Base-by-base conservation (phyloP, 2,113 vertebrate genomes). In the Plotosus lineatus region DNA sequence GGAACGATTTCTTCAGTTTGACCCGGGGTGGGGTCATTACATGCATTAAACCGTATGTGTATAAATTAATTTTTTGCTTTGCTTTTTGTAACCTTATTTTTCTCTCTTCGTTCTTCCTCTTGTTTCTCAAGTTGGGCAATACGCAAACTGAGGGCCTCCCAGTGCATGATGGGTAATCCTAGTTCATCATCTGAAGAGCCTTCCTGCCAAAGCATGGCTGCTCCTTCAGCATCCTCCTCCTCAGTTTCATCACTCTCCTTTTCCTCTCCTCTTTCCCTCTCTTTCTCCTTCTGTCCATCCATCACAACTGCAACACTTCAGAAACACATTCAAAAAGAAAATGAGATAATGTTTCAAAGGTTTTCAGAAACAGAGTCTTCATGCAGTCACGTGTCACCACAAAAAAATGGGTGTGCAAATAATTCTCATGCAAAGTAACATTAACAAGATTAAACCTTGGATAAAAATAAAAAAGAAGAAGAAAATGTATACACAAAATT, bases 131-230 rank as follows among this genome's bases (percentile, higher is more conserved):
- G 87, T 83, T 94, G 92, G 3, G 92, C 93, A 0, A 94, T 94
- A 38, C 91, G 91, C 63, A 92, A 83, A 68, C 90, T 92, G 42
- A 94, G 88, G 0, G 92, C 93, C 81, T 94, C 93, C 94, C 94
- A 94, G 86, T 94, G 92, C 93, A 94, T 94, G 86, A 94, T 94
- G 86, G 94, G 94, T 80, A 92, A 85, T 50, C 91, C 92, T 9
- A 92, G 80, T 26, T 90, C 90, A 84, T 94, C 92, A 23, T 91
- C 88, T 36, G 86, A n/a, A 10, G 74, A 85, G 26, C 51, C 77
- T 56, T 84, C 79, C 63, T 88, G 76, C 82, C 85, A 81, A 26
- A 71, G 42, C 48, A 82, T 61, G 4, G 75, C 77, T 56, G 80
- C 82, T 23, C 82, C 82, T 36, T 87, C 82, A 65, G 80, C 56